These are phyloP conservation scores for Malacosoma neustria DNA, from an alignment of 2,888 invertebrate species.

Conservation along the genomic window DNA sequence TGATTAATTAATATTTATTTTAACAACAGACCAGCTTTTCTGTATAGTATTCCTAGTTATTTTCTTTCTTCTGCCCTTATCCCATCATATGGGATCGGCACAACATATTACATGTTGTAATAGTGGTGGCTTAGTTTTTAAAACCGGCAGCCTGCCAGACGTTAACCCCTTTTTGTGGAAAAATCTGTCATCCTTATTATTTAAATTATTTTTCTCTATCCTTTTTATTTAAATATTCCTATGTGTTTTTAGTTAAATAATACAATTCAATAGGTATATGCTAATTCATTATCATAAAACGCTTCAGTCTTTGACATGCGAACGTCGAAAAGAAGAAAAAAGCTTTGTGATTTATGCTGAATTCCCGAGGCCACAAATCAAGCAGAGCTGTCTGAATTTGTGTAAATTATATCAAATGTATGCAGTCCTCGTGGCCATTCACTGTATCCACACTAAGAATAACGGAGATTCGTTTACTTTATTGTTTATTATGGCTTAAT, in stretches of 20 bases:
- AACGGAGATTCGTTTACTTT: neutral
- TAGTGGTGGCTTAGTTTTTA: too few relatives aligned
- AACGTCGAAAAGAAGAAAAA: conserved; percentile 20
- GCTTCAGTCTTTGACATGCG: neutral
- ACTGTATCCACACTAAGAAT: conserved; percentile 15
- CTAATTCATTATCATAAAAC: neutral
- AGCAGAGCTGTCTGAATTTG: conserved; percentile 48
- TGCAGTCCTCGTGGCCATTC: conserved; percentile 30
- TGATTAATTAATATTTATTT: too few relatives aligned
- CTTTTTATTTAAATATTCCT: neutral
- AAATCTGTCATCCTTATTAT: too few relatives aligned
- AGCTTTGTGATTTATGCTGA: conserved; percentile 49
- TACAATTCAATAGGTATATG: neutral
- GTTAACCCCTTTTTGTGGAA: too few relatives aligned
- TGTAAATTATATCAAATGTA: conserved; percentile 37
- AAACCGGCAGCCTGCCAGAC: too few relatives aligned
- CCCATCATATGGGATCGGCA: too few relatives aligned
- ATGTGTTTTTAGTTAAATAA: neutral
- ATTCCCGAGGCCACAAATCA: conserved; percentile 55
- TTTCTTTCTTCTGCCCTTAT: too few relatives aligned
- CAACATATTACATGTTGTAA: too few relatives aligned
- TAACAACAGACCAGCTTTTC: too few relatives aligned
- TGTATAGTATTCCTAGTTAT: too few relatives aligned
- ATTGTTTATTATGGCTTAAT: neutral
- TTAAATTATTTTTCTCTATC: too few relatives aligned